Evolutionary conservation across 2,797 vertebrate species (phyloP), one percentile per base, ranked within the genome.

Genomic region (Gymnoscopelus braueri): DNA sequence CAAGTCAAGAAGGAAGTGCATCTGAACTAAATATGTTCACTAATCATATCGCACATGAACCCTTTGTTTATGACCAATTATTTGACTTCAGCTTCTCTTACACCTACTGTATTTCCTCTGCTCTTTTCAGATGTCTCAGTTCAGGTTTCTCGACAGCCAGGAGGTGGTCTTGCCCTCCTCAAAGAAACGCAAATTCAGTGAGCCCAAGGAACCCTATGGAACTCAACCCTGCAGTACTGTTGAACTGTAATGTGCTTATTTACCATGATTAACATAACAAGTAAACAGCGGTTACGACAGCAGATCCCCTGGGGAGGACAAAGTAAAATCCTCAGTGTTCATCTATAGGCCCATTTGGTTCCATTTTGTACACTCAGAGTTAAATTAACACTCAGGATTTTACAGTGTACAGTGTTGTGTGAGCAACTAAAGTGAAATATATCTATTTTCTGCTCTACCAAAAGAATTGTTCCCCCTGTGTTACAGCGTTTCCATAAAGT

Each of bases 181-280:
- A 7, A 94, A 92, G 69, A 95, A 86, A 80, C 94, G 95, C 74
- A 97, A 95, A 81, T 94, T 96, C 78, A 98, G 97, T 57, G 95
- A 98, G 63, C 96, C 97, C 12, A 95, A 95, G 83, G 92, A 96
- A 1, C 77, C 1, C 55, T 88, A 88, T 62, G 96, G 91, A 94
- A 52, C 39, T 51, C 61, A 26, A 15, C 44, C 12, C 3, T 11
- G 15, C 14, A n/a, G 50, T 51, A 51, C 5, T 51, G 50, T 51
- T n/a, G 2, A 5, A 51, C 12, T 51, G 50, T 51, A 13, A 13
- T 51, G 50, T 72, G 58, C 65, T 63, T 74, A 75, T 84, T 88
- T 86, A 70, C 35, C 59, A 68, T 59, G 12, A 83, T 86, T 83
- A 84, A 83, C 32, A 35, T 85, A 83, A 61, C 0, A 19, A 71